These are phyloP conservation scores for Erebia epiphron DNA, from an alignment of 2,888 invertebrate genomes.

Conservation along the genomic window DNA sequence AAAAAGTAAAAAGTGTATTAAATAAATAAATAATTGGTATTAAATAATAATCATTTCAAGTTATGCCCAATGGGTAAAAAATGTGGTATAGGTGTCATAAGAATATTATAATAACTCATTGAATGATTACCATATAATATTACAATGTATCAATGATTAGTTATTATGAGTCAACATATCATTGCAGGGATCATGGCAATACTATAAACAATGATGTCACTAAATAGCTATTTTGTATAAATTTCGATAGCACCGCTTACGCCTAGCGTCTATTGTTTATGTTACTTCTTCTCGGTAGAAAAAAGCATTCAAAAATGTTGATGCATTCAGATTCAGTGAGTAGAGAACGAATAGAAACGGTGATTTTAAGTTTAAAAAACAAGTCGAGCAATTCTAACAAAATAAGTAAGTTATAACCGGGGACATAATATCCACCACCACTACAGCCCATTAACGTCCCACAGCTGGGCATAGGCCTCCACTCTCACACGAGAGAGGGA, in stretches of 20 bases:
- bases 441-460: no score
- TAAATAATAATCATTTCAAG: neutral
- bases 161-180: slow-evolving; percentile 14
- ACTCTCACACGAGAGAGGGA: no score
- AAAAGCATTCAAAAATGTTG: neutral
- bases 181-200: slow-evolving; percentile 10
- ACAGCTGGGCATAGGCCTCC: no score
- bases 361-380: no score
- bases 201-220: slow-evolving; percentile 15
- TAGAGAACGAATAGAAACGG: neutral
- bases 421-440: no score
- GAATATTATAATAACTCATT: neutral
- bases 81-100: neutral
- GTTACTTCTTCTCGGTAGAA: neutral
- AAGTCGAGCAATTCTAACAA: no score
- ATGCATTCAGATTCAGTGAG: neutral
- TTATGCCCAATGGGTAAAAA: no score
- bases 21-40: no score
- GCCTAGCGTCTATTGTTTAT: slow-evolving; percentile 13
- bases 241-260: neutral
- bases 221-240: slow-evolving; percentile 3
- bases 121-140: slow-evolving; percentile 12
- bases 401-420: no score
- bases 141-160: slow-evolving; percentile 1
- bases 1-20: no score